phyloP scores from a whole-genome alignment of 1,140 invertebrate genomes.

The Venturia canescens region DNA sequence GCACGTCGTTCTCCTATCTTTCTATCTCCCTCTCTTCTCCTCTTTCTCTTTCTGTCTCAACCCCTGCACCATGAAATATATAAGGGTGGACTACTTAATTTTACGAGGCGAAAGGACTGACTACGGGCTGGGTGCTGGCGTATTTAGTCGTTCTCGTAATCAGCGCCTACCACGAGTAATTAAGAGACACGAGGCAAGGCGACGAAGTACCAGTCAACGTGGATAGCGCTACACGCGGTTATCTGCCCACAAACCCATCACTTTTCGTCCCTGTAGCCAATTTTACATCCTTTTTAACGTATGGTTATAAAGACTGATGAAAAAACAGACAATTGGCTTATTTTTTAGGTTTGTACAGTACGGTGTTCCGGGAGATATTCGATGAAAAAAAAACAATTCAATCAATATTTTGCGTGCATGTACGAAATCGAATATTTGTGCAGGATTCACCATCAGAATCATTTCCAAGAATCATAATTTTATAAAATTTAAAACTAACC shows the following conservation, averaged over 20 bases:
- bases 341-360: background rate
- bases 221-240: background rate
- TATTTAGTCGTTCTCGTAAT: conserved; percentile 35
- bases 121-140: background rate
- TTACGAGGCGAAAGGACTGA: conserved; percentile 29
- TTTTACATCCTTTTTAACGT: background rate
- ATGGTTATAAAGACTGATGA: background rate
- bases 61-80: background rate
- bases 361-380: no score
- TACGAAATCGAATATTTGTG: no score
- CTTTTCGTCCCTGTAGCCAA: conserved; percentile 3
- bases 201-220: background rate
- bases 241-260: background rate
- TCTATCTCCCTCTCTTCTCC: background rate
- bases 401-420: no score
- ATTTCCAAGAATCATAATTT: no score
- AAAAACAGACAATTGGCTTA: background rate
- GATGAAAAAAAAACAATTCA: no score
- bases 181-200: conserved; percentile 29
- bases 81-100: conserved; percentile 21
- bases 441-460: no score
- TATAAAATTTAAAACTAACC: no score
- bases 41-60: background rate
- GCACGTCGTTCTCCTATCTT: background rate
- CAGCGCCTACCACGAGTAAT: conserved; percentile 35